Evolutionary conservation across 1,140 invertebrate genomes (phyloP).

Genomic region (Sipha flava): DNA sequence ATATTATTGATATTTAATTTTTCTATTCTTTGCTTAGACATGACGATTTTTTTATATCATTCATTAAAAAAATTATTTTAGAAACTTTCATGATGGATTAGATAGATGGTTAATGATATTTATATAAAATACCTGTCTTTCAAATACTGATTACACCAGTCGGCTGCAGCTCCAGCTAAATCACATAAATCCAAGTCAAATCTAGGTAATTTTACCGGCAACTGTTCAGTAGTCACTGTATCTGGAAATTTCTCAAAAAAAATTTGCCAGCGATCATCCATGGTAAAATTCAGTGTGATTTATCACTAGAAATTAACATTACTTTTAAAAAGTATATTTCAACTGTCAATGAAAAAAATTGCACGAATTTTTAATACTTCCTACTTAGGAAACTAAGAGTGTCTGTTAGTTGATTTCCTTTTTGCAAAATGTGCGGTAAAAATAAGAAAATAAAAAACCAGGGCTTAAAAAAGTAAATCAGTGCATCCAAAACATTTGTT

Average conservation of each 20-base stretch:
- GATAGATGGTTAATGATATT: too few relatives aligned
- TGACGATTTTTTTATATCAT: too few relatives aligned
- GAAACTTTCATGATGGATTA: too few relatives aligned
- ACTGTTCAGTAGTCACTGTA: slow-evolving; percentile 51
- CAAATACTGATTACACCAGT: slow-evolving; percentile 67
- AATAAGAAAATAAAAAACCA: background rate
- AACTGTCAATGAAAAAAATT: too few relatives aligned
- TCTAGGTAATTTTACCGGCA: slow-evolving; percentile 60
- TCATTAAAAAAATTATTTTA: too few relatives aligned
- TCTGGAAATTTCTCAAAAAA: slow-evolving; percentile 11
- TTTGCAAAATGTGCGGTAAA: slow-evolving; percentile 3
- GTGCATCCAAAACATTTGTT: background rate
- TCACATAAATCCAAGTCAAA: slow-evolving; percentile 60
- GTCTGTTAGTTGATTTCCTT: background rate
- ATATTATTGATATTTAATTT: too few relatives aligned
- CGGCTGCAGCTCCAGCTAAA: slow-evolving; percentile 63
- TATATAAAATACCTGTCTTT: slow-evolving; percentile 66
- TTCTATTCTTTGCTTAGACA: too few relatives aligned
- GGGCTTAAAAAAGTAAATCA: background rate
- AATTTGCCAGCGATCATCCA: background rate
- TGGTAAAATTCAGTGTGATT: background rate
- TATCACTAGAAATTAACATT: background rate
- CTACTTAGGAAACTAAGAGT: too few relatives aligned
- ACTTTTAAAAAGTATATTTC: too few relatives aligned
- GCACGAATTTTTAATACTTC: too few relatives aligned